phyloP scores from a whole-genome alignment of 1,140 invertebrate species.

The Forficula auricularia region DNA sequence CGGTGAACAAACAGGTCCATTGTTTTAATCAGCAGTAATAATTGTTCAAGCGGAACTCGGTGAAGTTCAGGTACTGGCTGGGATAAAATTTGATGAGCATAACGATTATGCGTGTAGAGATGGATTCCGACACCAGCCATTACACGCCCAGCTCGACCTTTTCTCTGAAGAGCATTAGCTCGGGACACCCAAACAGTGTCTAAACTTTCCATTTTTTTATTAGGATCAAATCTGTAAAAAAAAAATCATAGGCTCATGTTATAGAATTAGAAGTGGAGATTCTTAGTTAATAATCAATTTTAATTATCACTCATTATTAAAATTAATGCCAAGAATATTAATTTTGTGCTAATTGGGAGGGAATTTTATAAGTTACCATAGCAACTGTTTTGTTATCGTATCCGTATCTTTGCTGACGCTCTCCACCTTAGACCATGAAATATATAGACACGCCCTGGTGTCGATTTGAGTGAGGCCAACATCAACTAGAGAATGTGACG shows the following conservation, averaged over 20 bases:
- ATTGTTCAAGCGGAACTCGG: constrained; percentile 64
- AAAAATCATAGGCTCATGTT: constrained; percentile 2
- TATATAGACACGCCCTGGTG: no score
- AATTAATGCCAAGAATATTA: neutral
- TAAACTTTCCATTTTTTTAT: constrained; percentile 68
- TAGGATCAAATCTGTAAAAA: constrained; percentile 47
- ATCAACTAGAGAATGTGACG: no score
- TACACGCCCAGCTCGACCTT: constrained; percentile 72
- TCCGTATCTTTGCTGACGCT: no score
- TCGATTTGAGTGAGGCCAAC: no score
- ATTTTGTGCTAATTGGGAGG: neutral
- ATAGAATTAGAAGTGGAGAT: neutral
- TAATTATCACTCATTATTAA: neutral
- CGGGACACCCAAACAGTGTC: constrained; percentile 62
- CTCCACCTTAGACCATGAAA: no score
- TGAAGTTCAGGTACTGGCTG: constrained; percentile 73
- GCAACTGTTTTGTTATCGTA: no score
- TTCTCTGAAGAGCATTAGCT: constrained; percentile 64
- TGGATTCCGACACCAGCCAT: constrained; percentile 69
- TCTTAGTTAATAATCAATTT: neutral
- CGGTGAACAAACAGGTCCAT: constrained; percentile 45
- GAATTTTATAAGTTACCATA: neutral
- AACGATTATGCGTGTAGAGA: constrained; percentile 55
- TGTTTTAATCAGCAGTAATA: constrained; percentile 76
- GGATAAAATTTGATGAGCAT: constrained; percentile 36